Base-by-base conservation (phyloP, 2,888 invertebrate genomes). In the Chironomus riparius region DNA sequence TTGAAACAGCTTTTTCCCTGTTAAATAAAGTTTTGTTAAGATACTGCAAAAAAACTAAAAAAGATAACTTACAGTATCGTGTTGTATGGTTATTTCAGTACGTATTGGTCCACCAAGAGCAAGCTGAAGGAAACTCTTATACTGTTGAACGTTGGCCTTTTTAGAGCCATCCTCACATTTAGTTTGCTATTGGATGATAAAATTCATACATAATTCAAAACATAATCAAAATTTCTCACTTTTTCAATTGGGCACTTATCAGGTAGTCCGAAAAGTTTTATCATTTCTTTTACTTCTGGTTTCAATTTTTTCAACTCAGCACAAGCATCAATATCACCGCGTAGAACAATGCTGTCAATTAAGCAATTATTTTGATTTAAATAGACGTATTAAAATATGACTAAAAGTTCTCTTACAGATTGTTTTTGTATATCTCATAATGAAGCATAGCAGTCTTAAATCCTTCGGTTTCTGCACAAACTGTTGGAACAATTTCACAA, bases 321-420 rank as follows among this genome's bases (percentile, higher is more conserved):
- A 76, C 86, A 86, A 13, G 85, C 79, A 78, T 86, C 85, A 3
- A 83, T 22, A 38, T 82, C 82, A n/a, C 85, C 85, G 78, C 84
- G 83, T 61, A 83, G 81, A 10, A 84, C 77, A 2, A 84, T 82
- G 2, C 56, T 56, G 56, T 50, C 15, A 50, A 56, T 38, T 38
- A 10, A 38, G 10, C 10, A 38, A 38, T 38, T 38, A 10, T 38
- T 10, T 38, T 38, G 10, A 38, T 38, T 38, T 10, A 10, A 38
- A 38, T 0, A 38, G 2, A 28, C 28, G 1, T 10, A 10, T 38
- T 2, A 38, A 38, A 38, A 38, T 38, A 10, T 38, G 38, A 1
- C 2, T 10, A 38, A 10, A 7, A n/a, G n/a, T 15, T 56, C 6
- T 7, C 56, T 18, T 6, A 56, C 56, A 65, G 78, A 2, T 84